phyloP scores from a whole-genome alignment of 1,140 invertebrate genomes.

The Apocrypta bakeri region DNA sequence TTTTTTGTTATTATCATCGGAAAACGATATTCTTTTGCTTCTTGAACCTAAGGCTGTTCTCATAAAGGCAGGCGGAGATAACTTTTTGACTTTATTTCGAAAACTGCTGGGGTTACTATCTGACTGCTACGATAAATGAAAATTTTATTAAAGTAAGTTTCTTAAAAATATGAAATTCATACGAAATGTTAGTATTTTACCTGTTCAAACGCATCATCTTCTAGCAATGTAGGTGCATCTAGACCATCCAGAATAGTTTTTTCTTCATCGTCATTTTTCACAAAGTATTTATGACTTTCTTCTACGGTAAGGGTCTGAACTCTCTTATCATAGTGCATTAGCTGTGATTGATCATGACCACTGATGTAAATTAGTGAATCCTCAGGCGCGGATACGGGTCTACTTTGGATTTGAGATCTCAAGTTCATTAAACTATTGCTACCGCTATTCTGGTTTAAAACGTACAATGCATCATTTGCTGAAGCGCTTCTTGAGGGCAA shows the following conservation, averaged over 20 bases:
- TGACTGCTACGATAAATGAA: not conserved
- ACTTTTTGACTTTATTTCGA: slow-evolving; percentile 58
- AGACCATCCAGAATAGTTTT: not conserved
- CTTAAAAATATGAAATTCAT: not conserved
- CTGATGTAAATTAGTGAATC: slow-evolving; percentile 50
- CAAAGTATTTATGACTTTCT: not conserved
- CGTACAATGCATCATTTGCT: slow-evolving; percentile 57
- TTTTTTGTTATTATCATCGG: slow-evolving; percentile 41
- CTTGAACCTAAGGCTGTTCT: slow-evolving; percentile 77
- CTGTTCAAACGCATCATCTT: slow-evolving; percentile 35
- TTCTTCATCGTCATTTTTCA: not conserved
- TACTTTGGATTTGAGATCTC: slow-evolving; percentile 31
- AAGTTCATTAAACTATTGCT: slow-evolving; percentile 40
- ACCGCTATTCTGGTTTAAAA: not conserved
- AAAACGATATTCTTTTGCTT: slow-evolving; percentile 65
- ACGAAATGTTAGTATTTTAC: slow-evolving; percentile 5
- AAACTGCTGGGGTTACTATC: slow-evolving; percentile 21
- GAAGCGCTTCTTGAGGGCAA: slow-evolving; percentile 61
- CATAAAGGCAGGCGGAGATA: slow-evolving; percentile 80
- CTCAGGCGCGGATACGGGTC: slow-evolving; percentile 62
- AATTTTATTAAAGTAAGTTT: not conserved
- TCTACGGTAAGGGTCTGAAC: slow-evolving; percentile 37
- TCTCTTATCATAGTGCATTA: slow-evolving; percentile 22
- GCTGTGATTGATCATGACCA: slow-evolving; percentile 24
- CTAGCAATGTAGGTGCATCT: not conserved